Conservation (phyloP, 2,113 vertebrate species). For the Argyrosomus japonicus region DNA sequence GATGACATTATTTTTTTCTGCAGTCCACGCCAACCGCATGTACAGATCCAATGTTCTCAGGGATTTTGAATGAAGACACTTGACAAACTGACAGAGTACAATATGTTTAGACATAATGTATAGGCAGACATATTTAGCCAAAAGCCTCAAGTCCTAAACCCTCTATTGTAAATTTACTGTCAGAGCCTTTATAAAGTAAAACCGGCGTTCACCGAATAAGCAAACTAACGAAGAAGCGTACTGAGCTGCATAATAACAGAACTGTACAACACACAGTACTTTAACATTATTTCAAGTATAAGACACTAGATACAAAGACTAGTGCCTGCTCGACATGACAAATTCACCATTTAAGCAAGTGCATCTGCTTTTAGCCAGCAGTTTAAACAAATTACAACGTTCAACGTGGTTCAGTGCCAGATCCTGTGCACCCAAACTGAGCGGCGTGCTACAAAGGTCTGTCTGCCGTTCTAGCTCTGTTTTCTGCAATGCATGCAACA, state of each 20-base stretch:
- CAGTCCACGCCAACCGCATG: not conserved
- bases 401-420: not conserved
- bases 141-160: not conserved
- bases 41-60: not conserved
- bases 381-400: conserved; percentile 58
- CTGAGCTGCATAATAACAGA: conserved; percentile 23
- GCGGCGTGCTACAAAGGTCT: conserved; percentile 5
- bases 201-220: not conserved
- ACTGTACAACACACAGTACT: not conserved
- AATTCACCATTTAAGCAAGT: conserved; percentile 11
- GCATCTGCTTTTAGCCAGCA: conserved; percentile 28
- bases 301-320: conserved; percentile 8
- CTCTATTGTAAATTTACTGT: not conserved
- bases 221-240: not conserved
- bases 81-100: not conserved
- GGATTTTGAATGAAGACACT: not conserved
- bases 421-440: conserved; percentile 15
- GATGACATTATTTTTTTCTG: not conserved
- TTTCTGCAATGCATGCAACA: conserved; percentile 17
- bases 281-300: conserved; percentile 30
- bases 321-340: not conserved
- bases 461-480: not conserved
- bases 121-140: not conserved
- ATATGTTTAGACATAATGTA: not conserved
- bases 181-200: not conserved